Base-by-base conservation (phyloP, 1,140 invertebrate genomes). In the Megalonaias nervosa region DNA sequence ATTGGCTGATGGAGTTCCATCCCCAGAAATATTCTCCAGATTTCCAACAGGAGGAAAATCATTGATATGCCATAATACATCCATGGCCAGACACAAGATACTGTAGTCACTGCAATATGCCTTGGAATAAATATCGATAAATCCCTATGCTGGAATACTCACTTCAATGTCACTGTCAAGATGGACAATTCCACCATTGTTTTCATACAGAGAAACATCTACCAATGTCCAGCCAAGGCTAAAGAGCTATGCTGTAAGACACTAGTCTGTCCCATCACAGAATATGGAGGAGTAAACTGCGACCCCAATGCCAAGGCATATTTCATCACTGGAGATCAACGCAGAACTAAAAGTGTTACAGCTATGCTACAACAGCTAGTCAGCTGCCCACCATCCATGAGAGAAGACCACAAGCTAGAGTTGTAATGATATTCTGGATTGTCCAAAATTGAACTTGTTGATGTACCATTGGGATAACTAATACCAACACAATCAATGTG, bases 1-100 rank as follows among this genome's bases (percentile, higher is more conserved):
- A 75, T 48, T 71, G 73, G 78, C 60, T 65, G 13, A 80, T 80
- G 78, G 69, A 80, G 58, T 71, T 80, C 57, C 78, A 80, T 31
- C 78, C 72, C 31, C 17, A 65, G 17, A 79, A 79, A 60, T 79
- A 72, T 26, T 60, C 67, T 71, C 23, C 56, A 71, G 21, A 75
- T 75, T 17, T 72, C 68, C 68, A 80, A 67, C 73, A 80, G 72
- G n/a, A 48, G 58, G 57, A 75, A 61, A 70, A 12, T 61, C 17
- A 70, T 66, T 12, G 61, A 17, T 17, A 14, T 56, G 12, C 60
- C 48, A 4, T 72, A 80, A 19, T 70, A 72, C 61, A 79, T 70
- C 31, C 66, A 75, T 71, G 77, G 72, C n/a, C 67, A 71, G 38
- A 75, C 56, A 58, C 55, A 67, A 62, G 73, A 71, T 62, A 60